These are phyloP conservation scores for Amiota minor DNA, from an alignment of 2,888 invertebrate genomes.

Conservation along the genomic window DNA sequence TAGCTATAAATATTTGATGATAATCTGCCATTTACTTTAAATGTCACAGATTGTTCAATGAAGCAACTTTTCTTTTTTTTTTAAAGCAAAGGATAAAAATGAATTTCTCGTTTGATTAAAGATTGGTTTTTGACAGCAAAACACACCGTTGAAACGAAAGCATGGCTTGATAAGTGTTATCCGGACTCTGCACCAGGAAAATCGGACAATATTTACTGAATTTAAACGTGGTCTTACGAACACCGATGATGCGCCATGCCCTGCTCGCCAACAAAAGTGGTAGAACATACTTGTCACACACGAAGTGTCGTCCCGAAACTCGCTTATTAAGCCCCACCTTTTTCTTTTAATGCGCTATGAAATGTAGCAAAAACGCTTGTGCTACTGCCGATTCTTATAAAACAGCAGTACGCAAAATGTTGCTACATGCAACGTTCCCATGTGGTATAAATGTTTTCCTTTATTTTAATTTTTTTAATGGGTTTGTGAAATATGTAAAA, in stretches of 20 bases:
- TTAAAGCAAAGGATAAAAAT: too few relatives aligned
- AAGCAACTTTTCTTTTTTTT: neutral
- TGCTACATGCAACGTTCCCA: too few relatives aligned
- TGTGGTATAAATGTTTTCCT: too few relatives aligned
- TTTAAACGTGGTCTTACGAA: neutral
- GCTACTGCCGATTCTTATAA: too few relatives aligned
- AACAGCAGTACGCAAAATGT: too few relatives aligned
- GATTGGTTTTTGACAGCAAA: neutral
- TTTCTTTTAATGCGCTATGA: too few relatives aligned
- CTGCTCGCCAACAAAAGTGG: neutral
- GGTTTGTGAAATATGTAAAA: too few relatives aligned
- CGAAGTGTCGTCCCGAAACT: too few relatives aligned
- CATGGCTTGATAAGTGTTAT: neutral
- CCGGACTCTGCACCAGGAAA: neutral
- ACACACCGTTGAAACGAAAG: neutral
- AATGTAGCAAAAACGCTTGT: too few relatives aligned
- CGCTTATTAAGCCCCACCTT: too few relatives aligned
- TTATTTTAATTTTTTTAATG: too few relatives aligned
- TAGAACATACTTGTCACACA: too few relatives aligned
- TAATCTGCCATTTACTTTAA: neutral
- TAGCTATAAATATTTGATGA: neutral
- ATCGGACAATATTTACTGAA: neutral
- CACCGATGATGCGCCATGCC: neutral
- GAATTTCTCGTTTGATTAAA: neutral
- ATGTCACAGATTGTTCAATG: neutral